Evolutionary conservation across 2,888 invertebrate species (phyloP).

Genomic region (Mesorhabditis sp.): DNA sequence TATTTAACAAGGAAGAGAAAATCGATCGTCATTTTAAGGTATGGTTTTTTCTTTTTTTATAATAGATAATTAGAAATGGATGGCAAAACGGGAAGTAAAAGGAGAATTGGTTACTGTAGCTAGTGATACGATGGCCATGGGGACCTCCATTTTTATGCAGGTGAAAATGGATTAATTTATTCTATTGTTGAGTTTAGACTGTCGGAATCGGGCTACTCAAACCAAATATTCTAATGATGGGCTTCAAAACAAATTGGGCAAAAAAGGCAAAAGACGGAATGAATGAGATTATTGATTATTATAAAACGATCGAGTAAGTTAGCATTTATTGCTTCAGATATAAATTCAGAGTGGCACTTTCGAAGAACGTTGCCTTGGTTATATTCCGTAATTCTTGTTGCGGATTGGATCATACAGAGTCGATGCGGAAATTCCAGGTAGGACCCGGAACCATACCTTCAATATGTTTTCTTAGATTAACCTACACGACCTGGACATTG

Average conservation of each 20-base stretch:
- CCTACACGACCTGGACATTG: too few species aligned
- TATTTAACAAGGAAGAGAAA: background rate
- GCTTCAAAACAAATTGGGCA: slow-evolving; percentile 27
- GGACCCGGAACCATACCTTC: background rate
- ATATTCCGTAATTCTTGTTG: slow-evolving; percentile 21
- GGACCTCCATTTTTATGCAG: background rate
- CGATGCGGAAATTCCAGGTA: slow-evolving; percentile 17
- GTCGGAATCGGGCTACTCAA: slow-evolving; percentile 25
- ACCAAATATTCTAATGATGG: slow-evolving; percentile 32
- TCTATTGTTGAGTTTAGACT: slow-evolving; percentile 16
- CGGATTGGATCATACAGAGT: slow-evolving; percentile 25
- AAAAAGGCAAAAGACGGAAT: background rate
- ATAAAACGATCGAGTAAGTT: background rate
- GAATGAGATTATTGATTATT: background rate
- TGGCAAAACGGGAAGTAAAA: slow-evolving; percentile 3
- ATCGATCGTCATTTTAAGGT: slow-evolving; percentile 1
- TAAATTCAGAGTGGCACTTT: slow-evolving; percentile 16
- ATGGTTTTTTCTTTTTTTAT: background rate
- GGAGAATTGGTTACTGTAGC: background rate
- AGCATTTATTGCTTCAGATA: background rate
- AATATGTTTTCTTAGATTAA: too few species aligned
- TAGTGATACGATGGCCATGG: background rate
- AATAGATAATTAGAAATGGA: background rate
- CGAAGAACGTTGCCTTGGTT: slow-evolving; percentile 25
- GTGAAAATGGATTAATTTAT: background rate